A percentile compares a stretch with the other conserved stretches of the same genome.
phyloP scores from a whole-genome alignment of 2,113 vertebrate genomes.

The Entelurus aequoreus region DNA sequence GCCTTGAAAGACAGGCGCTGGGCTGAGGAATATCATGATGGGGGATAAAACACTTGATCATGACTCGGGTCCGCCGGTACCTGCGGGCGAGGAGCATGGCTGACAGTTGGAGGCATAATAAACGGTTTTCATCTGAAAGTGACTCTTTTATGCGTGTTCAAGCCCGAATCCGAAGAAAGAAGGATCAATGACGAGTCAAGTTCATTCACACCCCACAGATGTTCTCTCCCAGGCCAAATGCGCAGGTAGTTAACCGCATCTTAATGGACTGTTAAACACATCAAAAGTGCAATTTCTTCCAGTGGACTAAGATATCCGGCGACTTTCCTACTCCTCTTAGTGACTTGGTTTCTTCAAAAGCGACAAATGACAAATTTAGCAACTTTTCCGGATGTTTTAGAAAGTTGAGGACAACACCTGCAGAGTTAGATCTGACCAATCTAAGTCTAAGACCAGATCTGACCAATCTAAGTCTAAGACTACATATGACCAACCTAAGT shows the following conservation, averaged over 20 bases:
- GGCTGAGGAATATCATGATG: slow-evolving; percentile 42
- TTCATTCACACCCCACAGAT: slow-evolving; percentile 4
- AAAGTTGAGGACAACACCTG: too few relatives aligned
- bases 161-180: slow-evolving; percentile 11
- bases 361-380: too few relatives aligned
- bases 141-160: slow-evolving; percentile 21
- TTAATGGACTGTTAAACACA: slow-evolving; percentile 33
- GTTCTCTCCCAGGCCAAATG: not conserved
- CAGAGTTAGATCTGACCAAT: too few relatives aligned
- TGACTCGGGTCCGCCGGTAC: slow-evolving; percentile 21
- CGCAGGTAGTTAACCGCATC: slow-evolving; percentile 8
- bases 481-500: too few relatives aligned
- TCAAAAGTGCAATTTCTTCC: slow-evolving; percentile 16
- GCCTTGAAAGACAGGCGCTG: slow-evolving; percentile 39
- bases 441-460: too few relatives aligned
- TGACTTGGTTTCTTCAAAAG: too few relatives aligned
- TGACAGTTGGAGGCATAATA: slow-evolving; percentile 25
- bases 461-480: too few relatives aligned
- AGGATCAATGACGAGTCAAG: slow-evolving; percentile 7
- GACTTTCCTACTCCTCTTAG: too few relatives aligned
- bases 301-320: slow-evolving; percentile 17
- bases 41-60: slow-evolving; percentile 9
- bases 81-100: slow-evolving; percentile 20
- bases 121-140: slow-evolving; percentile 33
- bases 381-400: too few relatives aligned